phyloP scores from a whole-genome alignment of 2,888 invertebrate genomes.

The Sylvicola cinctus region DNA sequence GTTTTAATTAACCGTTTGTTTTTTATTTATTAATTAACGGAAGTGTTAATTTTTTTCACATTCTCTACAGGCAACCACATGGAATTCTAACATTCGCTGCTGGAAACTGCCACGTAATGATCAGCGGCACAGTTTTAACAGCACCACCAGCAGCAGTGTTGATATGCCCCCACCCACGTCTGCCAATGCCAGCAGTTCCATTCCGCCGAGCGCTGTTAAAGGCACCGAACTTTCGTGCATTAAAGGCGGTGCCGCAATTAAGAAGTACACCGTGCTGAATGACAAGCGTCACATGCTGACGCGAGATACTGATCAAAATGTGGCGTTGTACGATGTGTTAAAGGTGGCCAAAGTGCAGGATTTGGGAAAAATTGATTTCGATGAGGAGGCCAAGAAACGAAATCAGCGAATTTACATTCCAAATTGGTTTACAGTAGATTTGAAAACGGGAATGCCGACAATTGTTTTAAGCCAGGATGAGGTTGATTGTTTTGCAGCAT shows the following conservation, averaged over 20 bases:
- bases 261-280: constrained; percentile 80
- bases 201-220: constrained; percentile 10
- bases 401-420: constrained; percentile 91
- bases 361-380: constrained; percentile 76
- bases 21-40: too few relatives aligned
- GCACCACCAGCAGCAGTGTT: background rate
- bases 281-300: constrained; percentile 92
- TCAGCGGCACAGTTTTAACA: background rate
- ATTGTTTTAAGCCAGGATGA: constrained; percentile 95
- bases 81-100: constrained; percentile 38
- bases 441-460: constrained; percentile 96
- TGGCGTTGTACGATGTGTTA: constrained; percentile 85
- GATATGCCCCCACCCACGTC: too few relatives aligned
- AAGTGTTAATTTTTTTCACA: background rate
- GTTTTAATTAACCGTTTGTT: too few relatives aligned
- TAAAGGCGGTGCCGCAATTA: constrained; percentile 82
- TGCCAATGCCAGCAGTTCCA: too few relatives aligned
- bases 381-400: constrained; percentile 77
- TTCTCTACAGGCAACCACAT: constrained; percentile 37
- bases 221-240: constrained; percentile 29
- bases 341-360: constrained; percentile 77
- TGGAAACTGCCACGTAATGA: constrained; percentile 32
- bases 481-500: constrained; percentile 92
- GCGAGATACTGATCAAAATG: constrained; percentile 78
- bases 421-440: constrained; percentile 97